Base-by-base conservation (phyloP, 2,888 invertebrate species). In the Hesperia comma region DNA sequence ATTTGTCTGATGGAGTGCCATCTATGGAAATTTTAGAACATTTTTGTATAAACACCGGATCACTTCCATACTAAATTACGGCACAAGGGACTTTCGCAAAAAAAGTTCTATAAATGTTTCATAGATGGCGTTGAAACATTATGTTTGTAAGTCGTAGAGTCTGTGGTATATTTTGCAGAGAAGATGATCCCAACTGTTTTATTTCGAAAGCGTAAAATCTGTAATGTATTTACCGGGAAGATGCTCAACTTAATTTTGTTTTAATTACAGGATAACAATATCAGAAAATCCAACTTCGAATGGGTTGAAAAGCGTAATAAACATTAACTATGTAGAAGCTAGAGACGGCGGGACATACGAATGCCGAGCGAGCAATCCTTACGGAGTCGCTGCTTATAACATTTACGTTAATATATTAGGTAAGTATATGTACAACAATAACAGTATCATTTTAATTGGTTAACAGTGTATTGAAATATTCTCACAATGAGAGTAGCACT, bases 301-400 rank as follows among this genome's bases (percentile, higher is more conserved):
- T n/a, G 92, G 93, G 0, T 56, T 90, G 43, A 88, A 84, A 56
- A 92, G 89, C 41, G 70, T 82, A 0, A 81, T 92, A 32, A 87
- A 76, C 17, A 84, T 93, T 0, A 88, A 82, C 58, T 91, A 88
- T 64, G 88, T 90, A 1, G 92, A 92, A 69, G 82, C 84, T 8
- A 78, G 87, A 73, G 92, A 93, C 56, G 87, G 90, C 0, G 93
- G 93, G 0, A 77, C 71, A 0, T 93, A 92, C 67, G 90, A 93
- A 70, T 93, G 93, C 46, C 79, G 88, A 68, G 92, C 92, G 0
- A 91, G 88, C 72, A 93, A 93, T 56, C 91, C 92, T 0, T 92
- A 85, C 40, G 93, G 93, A 0, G 86, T 90, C 0, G 86, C 92
- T 0, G 74, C 82, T 1, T 91, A 82, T 67, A 85, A 80, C 60